Conservation (phyloP, 1,140 invertebrate species). For the Bombus soroeensis region DNA sequence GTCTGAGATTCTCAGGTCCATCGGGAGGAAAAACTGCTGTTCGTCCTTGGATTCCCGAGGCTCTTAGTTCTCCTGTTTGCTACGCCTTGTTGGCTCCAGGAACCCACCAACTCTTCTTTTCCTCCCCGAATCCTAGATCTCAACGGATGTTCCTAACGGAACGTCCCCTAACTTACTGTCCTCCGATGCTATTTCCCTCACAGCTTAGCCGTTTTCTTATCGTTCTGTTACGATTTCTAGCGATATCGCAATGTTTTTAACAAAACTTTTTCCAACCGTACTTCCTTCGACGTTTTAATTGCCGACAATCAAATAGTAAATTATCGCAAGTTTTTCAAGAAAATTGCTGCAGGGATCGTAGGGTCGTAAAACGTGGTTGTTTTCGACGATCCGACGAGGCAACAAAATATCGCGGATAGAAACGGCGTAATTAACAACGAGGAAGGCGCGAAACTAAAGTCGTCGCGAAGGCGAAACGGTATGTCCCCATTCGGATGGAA, state of each 20-base stretch:
- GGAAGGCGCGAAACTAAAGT: conserved; percentile 33
- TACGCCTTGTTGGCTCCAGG: neutral
- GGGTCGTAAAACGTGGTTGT: neutral
- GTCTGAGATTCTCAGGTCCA: neutral
- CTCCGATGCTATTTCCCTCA: conserved; percentile 32
- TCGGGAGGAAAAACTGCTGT: conserved; percentile 9
- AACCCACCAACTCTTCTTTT: neutral
- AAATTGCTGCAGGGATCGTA: neutral
- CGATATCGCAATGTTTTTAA: neutral
- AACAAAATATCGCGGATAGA: neutral
- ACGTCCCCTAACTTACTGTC: neutral
- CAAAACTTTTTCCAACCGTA: neutral
- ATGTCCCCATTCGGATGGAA: conserved; percentile 26
- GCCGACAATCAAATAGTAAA: conserved; percentile 20
- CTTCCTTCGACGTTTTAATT: neutral
- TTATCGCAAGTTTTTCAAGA: conserved; percentile 1
- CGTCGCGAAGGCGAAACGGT: neutral
- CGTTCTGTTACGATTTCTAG: neutral
- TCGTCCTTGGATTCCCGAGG: neutral
- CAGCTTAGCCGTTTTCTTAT: neutral
- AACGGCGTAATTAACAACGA: conserved; percentile 33
- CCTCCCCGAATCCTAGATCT: neutral
- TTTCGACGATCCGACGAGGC: conserved; percentile 1
- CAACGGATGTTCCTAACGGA: no score
- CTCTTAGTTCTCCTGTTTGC: no score